A percentile compares a stretch with the other conserved stretches of the same genome.
These are phyloP conservation scores for Bombus confusus DNA, from an alignment of 1,140 invertebrate species.

Conservation along the genomic window DNA sequence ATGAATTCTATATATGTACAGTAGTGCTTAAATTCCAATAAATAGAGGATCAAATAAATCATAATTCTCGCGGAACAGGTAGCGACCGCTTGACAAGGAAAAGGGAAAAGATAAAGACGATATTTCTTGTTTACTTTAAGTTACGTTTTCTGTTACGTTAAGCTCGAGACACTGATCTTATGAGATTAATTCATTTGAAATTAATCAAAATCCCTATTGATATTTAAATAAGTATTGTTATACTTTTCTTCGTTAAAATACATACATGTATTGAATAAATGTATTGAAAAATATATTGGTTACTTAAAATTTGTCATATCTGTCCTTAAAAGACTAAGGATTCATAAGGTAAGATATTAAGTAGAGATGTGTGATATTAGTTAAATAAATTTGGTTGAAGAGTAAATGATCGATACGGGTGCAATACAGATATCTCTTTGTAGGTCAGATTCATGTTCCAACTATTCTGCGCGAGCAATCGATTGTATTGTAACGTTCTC, in stretches of 20 bases:
- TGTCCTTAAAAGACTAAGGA: too few relatives aligned
- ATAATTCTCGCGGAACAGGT: background rate
- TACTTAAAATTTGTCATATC: background rate
- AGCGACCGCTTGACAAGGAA: background rate
- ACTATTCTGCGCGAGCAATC: conserved; percentile 41
- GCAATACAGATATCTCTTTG: conserved; percentile 11
- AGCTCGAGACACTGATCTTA: background rate
- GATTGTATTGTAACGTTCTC: conserved; percentile 56
- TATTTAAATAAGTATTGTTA: background rate
- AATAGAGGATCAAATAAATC: too few relatives aligned
- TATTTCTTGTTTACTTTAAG: too few relatives aligned
- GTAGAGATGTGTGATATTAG: background rate
- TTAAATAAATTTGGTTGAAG: background rate
- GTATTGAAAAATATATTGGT: too few relatives aligned
- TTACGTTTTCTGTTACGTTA: too few relatives aligned
- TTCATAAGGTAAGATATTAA: background rate
- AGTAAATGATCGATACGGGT: background rate
- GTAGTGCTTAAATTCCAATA: too few relatives aligned
- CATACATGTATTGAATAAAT: too few relatives aligned
- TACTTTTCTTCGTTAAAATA: background rate
- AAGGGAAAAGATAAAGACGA: background rate
- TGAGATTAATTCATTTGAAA: background rate
- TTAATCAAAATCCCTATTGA: background rate
- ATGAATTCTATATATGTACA: too few relatives aligned
- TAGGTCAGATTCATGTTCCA: conserved; percentile 37